Evolutionary conservation across 2,113 vertebrate species (phyloP).

Genomic region (Hiodon tergisus): DNA sequence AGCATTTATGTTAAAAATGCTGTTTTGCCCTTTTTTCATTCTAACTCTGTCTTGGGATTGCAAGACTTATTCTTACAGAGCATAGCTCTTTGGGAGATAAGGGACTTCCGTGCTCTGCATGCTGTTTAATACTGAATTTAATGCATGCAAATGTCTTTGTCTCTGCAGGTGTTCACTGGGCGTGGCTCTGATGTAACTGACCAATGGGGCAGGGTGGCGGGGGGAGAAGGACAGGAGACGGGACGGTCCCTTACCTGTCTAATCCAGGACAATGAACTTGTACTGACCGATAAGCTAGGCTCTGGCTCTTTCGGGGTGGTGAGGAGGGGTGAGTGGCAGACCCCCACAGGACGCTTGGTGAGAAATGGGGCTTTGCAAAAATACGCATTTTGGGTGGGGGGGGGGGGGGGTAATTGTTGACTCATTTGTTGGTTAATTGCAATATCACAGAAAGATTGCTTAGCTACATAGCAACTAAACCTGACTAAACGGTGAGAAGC

Average conservation of each 20-base stretch:
- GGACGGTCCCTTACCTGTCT: slow-evolving; percentile 65
- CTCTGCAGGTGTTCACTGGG: slow-evolving; percentile 49
- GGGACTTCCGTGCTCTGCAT: background rate
- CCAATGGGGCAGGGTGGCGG: slow-evolving; percentile 27
- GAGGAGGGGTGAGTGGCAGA: slow-evolving; percentile 70
- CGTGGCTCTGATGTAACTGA: slow-evolving; percentile 52
- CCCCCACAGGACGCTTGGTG: slow-evolving; percentile 66
- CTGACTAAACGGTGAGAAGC: too few species aligned
- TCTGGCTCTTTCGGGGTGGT: slow-evolving; percentile 82
- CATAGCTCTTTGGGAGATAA: background rate
- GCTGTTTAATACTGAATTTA: background rate
- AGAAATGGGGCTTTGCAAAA: slow-evolving; percentile 32
- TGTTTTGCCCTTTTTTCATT: too few species aligned
- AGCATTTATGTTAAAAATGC: too few species aligned
- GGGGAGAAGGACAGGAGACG: slow-evolving; percentile 37
- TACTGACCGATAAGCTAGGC: slow-evolving; percentile 69
- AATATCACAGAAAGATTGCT: too few species aligned
- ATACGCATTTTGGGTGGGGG: background rate
- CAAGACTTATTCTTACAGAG: background rate
- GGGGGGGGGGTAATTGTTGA: background rate
- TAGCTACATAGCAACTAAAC: too few species aligned
- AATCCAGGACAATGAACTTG: slow-evolving; percentile 75
- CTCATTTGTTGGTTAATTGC: background rate
- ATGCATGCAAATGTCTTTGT: background rate
- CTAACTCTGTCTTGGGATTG: too few species aligned